Conservation (phyloP, 2,888 invertebrate genomes). For the Metopia argyrocephala region DNA sequence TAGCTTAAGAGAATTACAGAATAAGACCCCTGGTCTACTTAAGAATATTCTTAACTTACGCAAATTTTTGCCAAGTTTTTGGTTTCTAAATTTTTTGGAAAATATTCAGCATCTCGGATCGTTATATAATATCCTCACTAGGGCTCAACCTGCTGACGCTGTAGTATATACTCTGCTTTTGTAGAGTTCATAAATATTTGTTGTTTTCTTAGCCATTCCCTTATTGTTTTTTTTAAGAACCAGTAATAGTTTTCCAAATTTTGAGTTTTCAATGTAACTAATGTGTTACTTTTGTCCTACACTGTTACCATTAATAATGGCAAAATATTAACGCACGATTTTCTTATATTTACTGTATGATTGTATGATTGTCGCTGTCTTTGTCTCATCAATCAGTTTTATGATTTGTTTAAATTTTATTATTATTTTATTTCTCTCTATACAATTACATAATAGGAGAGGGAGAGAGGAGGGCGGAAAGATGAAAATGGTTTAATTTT, state of each 20-base stretch:
- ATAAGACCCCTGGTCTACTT: too few species aligned
- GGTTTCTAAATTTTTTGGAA: too few species aligned
- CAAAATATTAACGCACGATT: slow-evolving; percentile 63
- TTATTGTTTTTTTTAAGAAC: too few species aligned
- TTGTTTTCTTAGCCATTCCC: too few species aligned
- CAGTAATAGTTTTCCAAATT: background rate
- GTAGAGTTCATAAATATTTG: too few species aligned
- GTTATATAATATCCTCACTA: too few species aligned
- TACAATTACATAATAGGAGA: background rate
- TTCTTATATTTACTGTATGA: slow-evolving; percentile 53
- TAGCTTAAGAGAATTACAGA: too few species aligned
- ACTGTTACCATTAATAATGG: slow-evolving; percentile 24
- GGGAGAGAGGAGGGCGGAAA: background rate
- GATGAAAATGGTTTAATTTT: slow-evolving; percentile 32
- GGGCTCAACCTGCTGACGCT: too few species aligned
- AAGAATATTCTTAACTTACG: too few species aligned
- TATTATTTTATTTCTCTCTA: background rate
- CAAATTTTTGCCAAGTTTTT: too few species aligned
- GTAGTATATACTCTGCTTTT: too few species aligned
- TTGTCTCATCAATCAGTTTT: slow-evolving; percentile 62
- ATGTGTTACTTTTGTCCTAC: slow-evolving; percentile 8
- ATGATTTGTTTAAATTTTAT: slow-evolving; percentile 48
- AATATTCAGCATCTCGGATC: too few species aligned
- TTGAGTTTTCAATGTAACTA: background rate
- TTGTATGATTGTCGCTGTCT: background rate